Evolutionary conservation across 2,797 vertebrate species (phyloP).

Genomic region (Urocyon cinereoargenteus): DNA sequence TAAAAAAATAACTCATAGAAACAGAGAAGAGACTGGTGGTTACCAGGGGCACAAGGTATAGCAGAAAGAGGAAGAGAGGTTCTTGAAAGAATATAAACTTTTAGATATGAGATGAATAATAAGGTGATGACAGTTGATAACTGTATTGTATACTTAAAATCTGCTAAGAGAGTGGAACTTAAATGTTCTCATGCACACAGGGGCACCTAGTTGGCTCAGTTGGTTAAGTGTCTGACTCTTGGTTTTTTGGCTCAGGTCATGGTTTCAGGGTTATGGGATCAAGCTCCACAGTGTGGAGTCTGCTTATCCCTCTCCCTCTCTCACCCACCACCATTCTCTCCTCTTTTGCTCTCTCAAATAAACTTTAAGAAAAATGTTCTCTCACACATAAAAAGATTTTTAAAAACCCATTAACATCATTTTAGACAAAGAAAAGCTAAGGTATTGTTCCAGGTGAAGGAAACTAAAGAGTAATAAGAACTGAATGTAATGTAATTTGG

Average conservation of each 20-base stretch:
- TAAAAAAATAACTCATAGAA: not conserved
- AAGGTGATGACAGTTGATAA: not conserved
- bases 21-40: not conserved
- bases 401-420: not conserved
- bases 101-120: not conserved
- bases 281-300: no score
- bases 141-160: not conserved
- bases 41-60: not conserved
- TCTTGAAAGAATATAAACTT: not conserved
- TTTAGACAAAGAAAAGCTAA: constrained; percentile 7
- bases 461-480: not conserved
- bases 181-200: not conserved
- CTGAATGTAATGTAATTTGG: not conserved
- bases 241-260: no score
- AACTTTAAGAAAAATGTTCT: not conserved
- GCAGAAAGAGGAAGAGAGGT: no score
- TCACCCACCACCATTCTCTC: no score
- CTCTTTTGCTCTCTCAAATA: no score
- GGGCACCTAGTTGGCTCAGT: no score
- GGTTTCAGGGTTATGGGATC: no score
- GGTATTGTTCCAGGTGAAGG: not conserved
- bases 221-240: no score
- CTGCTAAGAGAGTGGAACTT: not conserved
- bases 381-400: not conserved
- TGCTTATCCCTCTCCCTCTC: no score